phyloP scores from a whole-genome alignment of 2,888 invertebrate genomes.

The Apamea anceps region DNA sequence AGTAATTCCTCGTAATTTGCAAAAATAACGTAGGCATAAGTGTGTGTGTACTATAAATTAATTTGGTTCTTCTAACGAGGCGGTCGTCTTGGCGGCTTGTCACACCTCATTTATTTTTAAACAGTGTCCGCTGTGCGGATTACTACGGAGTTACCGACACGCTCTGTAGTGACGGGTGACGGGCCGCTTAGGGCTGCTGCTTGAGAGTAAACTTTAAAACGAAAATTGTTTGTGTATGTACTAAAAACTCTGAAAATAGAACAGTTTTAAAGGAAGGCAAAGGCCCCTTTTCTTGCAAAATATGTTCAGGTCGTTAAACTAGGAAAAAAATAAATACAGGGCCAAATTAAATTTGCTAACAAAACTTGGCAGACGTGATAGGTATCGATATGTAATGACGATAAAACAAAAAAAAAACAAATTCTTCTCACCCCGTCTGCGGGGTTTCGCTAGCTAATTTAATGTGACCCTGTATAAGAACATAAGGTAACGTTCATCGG shows the following conservation, averaged over 20 bases:
- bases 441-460: not conserved
- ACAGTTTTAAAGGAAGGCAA: not conserved
- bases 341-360: not conserved
- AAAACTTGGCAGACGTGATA: not conserved
- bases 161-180: conserved; percentile 52
- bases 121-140: conserved; percentile 68
- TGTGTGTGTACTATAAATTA: conserved; percentile 71
- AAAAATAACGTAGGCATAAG: conserved; percentile 25
- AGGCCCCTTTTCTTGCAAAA: not conserved
- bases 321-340: not conserved
- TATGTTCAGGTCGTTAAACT: not conserved
- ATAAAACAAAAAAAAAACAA: not conserved
- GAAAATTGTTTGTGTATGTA: not conserved
- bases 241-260: not conserved
- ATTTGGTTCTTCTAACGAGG: conserved; percentile 76
- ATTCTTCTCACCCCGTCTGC: too few relatives aligned
- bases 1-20: conserved; percentile 35
- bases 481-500: too few relatives aligned
- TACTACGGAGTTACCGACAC: conserved; percentile 50
- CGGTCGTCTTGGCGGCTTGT: conserved; percentile 68
- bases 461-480: not conserved
- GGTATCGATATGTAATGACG: not conserved
- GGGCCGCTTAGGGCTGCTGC: conserved; percentile 47
- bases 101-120: conserved; percentile 86
- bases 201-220: not conserved